Evolutionary conservation across 2,797 vertebrate species (phyloP).

Genomic region (Danio albolineatus): DNA sequence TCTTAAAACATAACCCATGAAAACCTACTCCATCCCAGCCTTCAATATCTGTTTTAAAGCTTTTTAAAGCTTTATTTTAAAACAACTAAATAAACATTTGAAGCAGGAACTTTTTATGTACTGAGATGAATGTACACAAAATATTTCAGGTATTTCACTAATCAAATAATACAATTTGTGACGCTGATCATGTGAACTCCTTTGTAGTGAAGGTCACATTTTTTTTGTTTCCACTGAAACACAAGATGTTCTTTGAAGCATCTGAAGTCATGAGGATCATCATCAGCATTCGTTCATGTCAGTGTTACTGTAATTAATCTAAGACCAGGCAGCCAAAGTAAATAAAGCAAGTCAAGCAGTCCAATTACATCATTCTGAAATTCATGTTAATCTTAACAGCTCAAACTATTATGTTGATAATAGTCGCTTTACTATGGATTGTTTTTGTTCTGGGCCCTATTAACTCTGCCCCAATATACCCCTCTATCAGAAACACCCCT

Average conservation of each 20-base stretch:
- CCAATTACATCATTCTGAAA: background rate
- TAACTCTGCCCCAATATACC: too few species aligned
- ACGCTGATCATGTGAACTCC: constrained; percentile 6
- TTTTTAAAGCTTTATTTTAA: background rate
- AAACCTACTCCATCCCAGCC: too few species aligned
- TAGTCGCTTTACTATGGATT: too few species aligned
- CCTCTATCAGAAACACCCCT: too few species aligned
- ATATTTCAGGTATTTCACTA: background rate
- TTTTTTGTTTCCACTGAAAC: background rate
- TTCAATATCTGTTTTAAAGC: too few species aligned
- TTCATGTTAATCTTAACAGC: background rate
- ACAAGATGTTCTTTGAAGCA: background rate
- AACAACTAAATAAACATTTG: background rate
- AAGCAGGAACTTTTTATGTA: background rate
- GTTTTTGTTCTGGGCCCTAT: too few species aligned
- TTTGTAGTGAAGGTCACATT: background rate
- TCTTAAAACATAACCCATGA: too few species aligned
- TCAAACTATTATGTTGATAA: background rate
- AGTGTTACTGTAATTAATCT: background rate
- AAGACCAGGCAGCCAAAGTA: too few species aligned
- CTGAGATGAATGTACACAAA: background rate
- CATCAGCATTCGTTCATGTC: background rate
- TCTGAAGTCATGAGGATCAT: background rate
- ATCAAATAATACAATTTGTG: background rate
- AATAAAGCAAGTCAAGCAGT: background rate